Percentiles rank a stretch among this genome's conserved stretches.
phyloP scores from a whole-genome alignment of 2,113 vertebrate species.

The Procapra przewalskii region DNA sequence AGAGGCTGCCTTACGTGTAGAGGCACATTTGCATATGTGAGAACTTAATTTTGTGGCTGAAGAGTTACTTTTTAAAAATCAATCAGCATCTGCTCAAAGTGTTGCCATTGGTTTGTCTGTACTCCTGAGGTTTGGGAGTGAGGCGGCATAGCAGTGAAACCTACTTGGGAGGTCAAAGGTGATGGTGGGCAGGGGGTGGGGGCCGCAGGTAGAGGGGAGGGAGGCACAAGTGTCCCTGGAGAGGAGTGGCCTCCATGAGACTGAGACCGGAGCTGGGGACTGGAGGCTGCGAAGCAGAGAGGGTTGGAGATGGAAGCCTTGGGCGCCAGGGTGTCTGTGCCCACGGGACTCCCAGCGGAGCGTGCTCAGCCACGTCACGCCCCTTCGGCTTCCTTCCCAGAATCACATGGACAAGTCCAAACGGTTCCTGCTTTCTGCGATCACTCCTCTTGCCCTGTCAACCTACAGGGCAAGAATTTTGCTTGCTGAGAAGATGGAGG shows the following conservation, averaged over 20 bases:
- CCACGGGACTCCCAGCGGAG: not conserved
- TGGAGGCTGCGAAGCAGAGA: not conserved
- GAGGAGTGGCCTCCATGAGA: not conserved
- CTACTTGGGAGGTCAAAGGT: not conserved
- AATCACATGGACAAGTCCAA: not conserved
- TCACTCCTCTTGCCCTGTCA: not conserved
- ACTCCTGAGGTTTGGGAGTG: not conserved
- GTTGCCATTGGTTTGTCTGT: not conserved
- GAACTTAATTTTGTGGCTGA: not conserved
- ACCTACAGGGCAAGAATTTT: not conserved
- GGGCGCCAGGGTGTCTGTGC: not conserved
- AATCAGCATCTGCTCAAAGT: not conserved
- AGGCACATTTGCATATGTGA: not conserved
- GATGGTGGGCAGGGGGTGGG: not conserved
- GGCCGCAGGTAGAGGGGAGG: not conserved
- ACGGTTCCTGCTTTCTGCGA: not conserved
- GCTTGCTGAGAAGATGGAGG: not conserved
- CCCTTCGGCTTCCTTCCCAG: not conserved
- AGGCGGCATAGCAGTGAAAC: not conserved
- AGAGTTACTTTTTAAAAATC: not conserved
- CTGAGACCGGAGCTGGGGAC: not conserved
- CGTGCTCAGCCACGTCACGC: too few species aligned
- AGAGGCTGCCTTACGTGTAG: not conserved
- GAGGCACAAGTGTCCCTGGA: not conserved
- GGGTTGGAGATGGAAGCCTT: not conserved